These are phyloP conservation scores for Spheniscus humboldti DNA, from an alignment of 2,797 vertebrate genomes.

Conservation along the genomic window DNA sequence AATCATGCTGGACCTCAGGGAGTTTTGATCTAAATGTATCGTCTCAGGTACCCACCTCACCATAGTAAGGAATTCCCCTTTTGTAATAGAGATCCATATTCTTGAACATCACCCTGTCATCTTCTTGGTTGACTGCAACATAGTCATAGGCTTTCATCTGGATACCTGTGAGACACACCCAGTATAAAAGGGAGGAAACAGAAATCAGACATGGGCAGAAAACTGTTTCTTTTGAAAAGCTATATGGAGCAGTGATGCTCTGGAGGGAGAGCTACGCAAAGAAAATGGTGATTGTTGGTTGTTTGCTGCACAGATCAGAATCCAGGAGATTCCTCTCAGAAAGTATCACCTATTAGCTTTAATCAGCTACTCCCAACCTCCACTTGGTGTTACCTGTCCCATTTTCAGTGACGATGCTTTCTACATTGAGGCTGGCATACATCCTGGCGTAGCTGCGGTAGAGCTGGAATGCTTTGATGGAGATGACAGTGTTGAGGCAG, in stretches of 20 bases:
- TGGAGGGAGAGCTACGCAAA: neutral
- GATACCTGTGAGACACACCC: constrained; percentile 27
- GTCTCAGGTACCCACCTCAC: constrained; percentile 38
- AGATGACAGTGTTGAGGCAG: constrained; percentile 24
- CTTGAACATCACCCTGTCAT: constrained; percentile 3
- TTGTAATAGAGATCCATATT: constrained; percentile 63
- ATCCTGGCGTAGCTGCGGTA: constrained; percentile 22
- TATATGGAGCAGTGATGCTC: neutral
- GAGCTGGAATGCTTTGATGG: constrained; percentile 22
- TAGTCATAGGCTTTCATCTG: constrained; percentile 26
- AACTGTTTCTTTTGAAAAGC: neutral
- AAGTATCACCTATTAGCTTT: neutral
- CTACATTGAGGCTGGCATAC: neutral
- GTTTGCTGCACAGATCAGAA: neutral
- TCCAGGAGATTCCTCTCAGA: neutral
- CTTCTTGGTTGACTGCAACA: constrained; percentile 1
- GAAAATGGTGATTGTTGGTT: neutral
- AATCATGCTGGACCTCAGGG: neutral
- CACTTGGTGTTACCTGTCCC: constrained; percentile 57
- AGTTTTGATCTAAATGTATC: neutral
- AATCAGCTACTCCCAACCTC: neutral
- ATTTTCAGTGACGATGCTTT: constrained; percentile 34
- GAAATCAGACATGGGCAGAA: neutral
- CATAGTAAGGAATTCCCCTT: constrained; percentile 60
- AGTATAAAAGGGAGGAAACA: neutral